Evolutionary conservation across 2,113 vertebrate genomes (phyloP).

Genomic region (Genyomyrus donnyi): DNA sequence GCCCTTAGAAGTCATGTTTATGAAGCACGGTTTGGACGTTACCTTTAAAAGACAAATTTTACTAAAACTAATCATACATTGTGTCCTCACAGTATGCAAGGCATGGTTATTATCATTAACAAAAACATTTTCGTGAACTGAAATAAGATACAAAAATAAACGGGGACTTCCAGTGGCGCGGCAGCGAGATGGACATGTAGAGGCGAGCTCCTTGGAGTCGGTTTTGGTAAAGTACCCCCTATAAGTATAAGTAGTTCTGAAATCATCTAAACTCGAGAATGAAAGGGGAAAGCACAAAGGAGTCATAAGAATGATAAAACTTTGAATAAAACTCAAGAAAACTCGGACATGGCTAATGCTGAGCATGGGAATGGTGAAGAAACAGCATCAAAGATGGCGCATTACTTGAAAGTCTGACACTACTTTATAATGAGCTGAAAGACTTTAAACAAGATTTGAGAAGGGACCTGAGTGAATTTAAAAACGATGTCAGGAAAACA

Average conservation of each 20-base stretch:
- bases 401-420: not conserved
- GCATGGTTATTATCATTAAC: not conserved
- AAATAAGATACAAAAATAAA: not conserved
- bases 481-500: not conserved
- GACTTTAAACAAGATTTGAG: not conserved
- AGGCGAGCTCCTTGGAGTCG: too few species aligned
- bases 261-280: not conserved
- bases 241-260: not conserved
- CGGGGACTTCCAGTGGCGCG: too few species aligned
- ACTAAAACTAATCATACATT: not conserved
- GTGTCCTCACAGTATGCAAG: not conserved
- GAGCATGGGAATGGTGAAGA: not conserved
- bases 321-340: not conserved
- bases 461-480: not conserved
- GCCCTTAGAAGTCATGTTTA: not conserved
- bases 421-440: not conserved
- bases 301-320: not conserved
- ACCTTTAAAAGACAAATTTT: not conserved
- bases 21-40: not conserved
- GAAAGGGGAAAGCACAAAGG: not conserved
- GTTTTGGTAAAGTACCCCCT: too few species aligned
- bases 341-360: not conserved
- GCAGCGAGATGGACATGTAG: too few species aligned
- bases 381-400: not conserved
- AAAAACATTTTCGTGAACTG: not conserved